These are phyloP conservation scores for Chrysogorgia sp. DNA, from an alignment of 92 coral and sea anemone genomes.

Conservation along the genomic window DNA sequence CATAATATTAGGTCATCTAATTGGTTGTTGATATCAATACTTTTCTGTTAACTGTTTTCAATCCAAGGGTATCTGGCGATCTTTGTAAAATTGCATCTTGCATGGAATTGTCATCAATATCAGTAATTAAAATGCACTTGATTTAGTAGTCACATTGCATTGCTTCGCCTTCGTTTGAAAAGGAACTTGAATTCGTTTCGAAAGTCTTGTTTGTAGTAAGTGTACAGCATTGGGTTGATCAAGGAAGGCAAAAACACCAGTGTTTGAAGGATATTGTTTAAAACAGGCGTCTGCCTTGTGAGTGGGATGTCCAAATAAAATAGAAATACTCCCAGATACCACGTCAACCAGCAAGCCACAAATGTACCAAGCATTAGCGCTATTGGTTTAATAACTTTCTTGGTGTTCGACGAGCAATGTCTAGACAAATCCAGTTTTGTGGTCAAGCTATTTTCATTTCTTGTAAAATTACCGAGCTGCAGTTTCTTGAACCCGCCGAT, in stretches of 20 bases:
- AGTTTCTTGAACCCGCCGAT: background rate
- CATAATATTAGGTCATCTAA: too few species aligned
- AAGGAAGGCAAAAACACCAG: constrained; percentile 27
- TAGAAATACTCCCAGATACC: constrained; percentile 22
- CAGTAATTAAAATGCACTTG: too few species aligned
- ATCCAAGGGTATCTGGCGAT: too few species aligned
- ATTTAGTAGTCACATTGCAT: too few species aligned
- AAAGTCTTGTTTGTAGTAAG: constrained; percentile 38
- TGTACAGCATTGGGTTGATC: constrained; percentile 30
- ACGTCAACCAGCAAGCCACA: constrained; percentile 16
- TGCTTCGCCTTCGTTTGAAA: constrained; percentile 4
- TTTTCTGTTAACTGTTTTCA: too few species aligned
- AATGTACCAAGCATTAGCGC: constrained; percentile 33
- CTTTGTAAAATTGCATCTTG: too few species aligned
- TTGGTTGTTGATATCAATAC: too few species aligned
- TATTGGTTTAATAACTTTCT: constrained; percentile 6
- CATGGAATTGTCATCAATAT: too few species aligned
- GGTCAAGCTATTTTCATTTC: background rate
- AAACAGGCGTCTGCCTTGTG: background rate
- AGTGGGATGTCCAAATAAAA: constrained; percentile 1
- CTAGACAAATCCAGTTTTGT: background rate
- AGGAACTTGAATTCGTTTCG: constrained; percentile 24
- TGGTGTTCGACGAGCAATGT: background rate
- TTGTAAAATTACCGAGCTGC: background rate
- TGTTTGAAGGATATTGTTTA: background rate